Conservation (phyloP, 2,113 vertebrate genomes). For the Phrynosoma blainvillii region DNA sequence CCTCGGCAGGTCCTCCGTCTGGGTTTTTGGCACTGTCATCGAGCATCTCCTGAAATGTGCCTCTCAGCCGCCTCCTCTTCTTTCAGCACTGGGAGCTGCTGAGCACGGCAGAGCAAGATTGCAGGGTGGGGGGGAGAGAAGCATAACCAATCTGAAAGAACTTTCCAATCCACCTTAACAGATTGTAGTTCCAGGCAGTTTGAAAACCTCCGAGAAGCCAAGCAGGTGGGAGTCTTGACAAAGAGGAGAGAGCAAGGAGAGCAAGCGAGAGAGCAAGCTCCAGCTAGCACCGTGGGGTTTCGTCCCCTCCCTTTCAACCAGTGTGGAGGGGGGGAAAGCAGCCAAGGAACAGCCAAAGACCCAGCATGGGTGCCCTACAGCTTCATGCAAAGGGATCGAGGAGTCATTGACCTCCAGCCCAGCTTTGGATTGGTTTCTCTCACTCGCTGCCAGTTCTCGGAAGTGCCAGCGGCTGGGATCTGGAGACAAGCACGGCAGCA, state of each 20-base stretch:
- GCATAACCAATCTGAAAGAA: conserved; percentile 70
- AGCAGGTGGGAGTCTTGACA: conserved; percentile 28
- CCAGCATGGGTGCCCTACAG: conserved; percentile 80
- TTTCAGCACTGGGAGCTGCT: conserved; percentile 34
- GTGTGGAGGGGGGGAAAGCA: background rate
- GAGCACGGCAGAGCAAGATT: conserved; percentile 49
- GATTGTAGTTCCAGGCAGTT: conserved; percentile 59
- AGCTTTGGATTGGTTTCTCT: conserved; percentile 53
- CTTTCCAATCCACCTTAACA: conserved; percentile 69
- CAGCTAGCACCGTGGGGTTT: background rate
- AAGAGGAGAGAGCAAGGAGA: background rate
- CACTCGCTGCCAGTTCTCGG: conserved; percentile 11
- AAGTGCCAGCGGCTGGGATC: background rate
- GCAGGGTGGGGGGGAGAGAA: conserved; percentile 57
- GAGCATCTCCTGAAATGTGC: conserved; percentile 57
- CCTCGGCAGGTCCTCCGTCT: background rate
- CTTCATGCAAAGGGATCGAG: conserved; percentile 73
- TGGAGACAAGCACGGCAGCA: background rate
- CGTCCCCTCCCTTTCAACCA: background rate
- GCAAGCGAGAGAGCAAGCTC: background rate
- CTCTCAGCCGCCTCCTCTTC: background rate
- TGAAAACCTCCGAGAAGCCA: conserved; percentile 32
- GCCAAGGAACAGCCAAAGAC: conserved; percentile 49
- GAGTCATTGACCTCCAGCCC: conserved; percentile 56
- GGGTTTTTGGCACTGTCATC: conserved; percentile 42